Conservation (phyloP, 2,888 invertebrate species). For the Melikaiella ostensackeni region DNA sequence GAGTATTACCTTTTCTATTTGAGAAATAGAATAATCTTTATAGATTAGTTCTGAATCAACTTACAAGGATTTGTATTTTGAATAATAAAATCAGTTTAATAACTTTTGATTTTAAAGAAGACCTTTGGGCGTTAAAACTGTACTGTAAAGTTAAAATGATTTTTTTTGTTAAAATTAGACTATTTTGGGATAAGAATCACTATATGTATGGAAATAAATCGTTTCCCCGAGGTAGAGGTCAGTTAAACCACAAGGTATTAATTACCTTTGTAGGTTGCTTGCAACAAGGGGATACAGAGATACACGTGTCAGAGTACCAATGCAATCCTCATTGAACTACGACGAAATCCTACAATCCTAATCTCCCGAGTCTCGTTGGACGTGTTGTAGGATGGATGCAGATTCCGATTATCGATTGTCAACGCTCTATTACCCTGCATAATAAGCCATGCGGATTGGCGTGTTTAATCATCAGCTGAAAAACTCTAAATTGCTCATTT, state of each 20-base stretch:
- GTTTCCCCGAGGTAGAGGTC: no score
- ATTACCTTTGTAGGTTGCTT: conserved; percentile 10
- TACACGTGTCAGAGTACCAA: conserved; percentile 22
- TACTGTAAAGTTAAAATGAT: no score
- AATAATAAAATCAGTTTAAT: no score
- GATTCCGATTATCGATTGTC: conserved; percentile 34
- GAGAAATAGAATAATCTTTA: no score
- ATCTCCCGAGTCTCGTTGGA: conserved; percentile 23
- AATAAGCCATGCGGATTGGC: conserved; percentile 28
- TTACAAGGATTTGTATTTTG: no score
- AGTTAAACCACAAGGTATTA: not conserved
- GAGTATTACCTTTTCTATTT: no score
- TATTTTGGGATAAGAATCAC: no score
- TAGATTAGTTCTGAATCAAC: no score
- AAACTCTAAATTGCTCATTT: conserved; percentile 20
- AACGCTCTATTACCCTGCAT: conserved; percentile 31
- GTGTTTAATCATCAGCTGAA: conserved; percentile 27
- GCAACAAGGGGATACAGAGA: conserved; percentile 19
- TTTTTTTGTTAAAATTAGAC: no score
- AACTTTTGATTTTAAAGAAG: no score
- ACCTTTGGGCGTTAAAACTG: no score
- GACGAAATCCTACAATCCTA: conserved; percentile 29
- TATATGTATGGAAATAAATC: no score
- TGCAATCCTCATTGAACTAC: conserved; percentile 22
- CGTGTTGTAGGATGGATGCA: conserved; percentile 27